Base-by-base conservation (phyloP, 2,797 vertebrate species). In the Alcedo atthis region DNA sequence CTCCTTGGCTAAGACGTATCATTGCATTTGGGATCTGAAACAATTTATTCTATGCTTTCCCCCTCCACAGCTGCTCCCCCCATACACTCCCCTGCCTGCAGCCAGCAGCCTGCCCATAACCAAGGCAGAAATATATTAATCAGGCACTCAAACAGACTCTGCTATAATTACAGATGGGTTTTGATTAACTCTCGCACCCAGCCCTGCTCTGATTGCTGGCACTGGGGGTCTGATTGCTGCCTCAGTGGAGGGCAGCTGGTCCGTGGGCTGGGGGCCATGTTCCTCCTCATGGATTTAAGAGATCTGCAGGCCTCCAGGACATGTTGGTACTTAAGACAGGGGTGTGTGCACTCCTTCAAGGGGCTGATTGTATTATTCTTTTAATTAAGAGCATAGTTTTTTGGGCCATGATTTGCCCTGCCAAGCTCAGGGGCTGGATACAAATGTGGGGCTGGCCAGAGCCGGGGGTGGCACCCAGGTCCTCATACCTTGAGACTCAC, bases 81-180 rank as follows among this genome's bases (percentile, higher is more conserved):
- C 0, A 0, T 0, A 2, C 24, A 21, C 6, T 1, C 7, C 15
- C 28, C 70, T 64, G 55, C 30, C 32, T 21, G 48, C 57, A 57
- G 7, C 42, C 24, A 15, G 51, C 75, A 64, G 57, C 68, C 25
- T 53, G 53, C 48, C 67, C 7, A 0, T 49, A 55, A 67, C 14
- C 22, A 68, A 61, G 68, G 42, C 10, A 0, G 10, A 24, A 59
- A 63, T 62, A 25, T 12, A 25, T 66, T 69, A 80, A 73, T 73
- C 81, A 86, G 69, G 32, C 0, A 0, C 46, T 63, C 48, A 46
- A 18, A 22, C 19, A 64, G 69, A 46, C 78, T 85, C 33, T 45
- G 57, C 68, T 82, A 4, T 69, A 88, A 86, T 88, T 92, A 66
- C 74, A 59, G 54, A 4, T 9, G 28, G 30, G 33, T 30, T 91